These are phyloP conservation scores for Lamprologus callipterus DNA, from an alignment of 2,113 vertebrate species.

Conservation along the genomic window DNA sequence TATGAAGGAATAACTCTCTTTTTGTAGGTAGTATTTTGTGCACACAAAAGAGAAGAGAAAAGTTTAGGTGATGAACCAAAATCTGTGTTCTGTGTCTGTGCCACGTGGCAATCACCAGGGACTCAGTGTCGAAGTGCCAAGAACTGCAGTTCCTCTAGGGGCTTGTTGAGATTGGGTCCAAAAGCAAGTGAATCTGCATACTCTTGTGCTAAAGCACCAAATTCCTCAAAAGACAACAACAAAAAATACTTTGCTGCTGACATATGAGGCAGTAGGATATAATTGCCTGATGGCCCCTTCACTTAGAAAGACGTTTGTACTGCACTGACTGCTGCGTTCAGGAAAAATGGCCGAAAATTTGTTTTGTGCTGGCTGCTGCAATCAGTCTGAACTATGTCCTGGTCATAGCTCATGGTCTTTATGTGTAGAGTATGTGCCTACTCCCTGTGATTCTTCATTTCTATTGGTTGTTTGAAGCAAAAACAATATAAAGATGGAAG, in stretches of 20 bases:
- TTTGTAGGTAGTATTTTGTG: not conserved
- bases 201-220: not conserved
- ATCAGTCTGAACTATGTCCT: not conserved
- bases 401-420: not conserved
- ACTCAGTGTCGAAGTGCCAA: not conserved
- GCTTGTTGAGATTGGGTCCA: not conserved
- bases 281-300: not conserved
- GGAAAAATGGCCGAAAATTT: rapidly evolving
- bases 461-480: not conserved
- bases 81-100: not conserved
- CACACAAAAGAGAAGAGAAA: not conserved
- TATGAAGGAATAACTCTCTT: not conserved
- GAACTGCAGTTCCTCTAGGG: not conserved
- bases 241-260: too few species aligned
- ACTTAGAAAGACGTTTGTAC: not conserved
- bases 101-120: not conserved
- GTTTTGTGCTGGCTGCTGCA: not conserved
- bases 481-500: not conserved
- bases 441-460: not conserved
- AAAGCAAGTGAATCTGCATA: not conserved
- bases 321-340: not conserved
- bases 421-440: not conserved
- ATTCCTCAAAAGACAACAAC: not conserved
- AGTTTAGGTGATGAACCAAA: not conserved
- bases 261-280: not conserved